Percentiles rank a stretch among this genome's conserved stretches.
phyloP scores from a whole-genome alignment of 1,140 invertebrate species.

The Caenorhabditis brenneri region DNA sequence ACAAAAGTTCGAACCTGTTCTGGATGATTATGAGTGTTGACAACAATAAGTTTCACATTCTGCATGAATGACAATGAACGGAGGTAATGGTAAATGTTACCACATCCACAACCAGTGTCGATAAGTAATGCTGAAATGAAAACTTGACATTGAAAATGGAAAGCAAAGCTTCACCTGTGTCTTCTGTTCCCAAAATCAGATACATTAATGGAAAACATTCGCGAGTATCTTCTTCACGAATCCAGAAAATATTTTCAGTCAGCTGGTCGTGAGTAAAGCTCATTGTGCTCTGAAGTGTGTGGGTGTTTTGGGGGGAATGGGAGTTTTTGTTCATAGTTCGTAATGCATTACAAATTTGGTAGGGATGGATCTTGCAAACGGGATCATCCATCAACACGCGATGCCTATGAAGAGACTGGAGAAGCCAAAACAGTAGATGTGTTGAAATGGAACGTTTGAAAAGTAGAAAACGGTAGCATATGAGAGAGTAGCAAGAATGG shows the following conservation, averaged over 20 bases:
- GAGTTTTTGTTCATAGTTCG: neutral
- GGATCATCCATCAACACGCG: neutral
- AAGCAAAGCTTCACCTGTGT: slow-evolving; percentile 17
- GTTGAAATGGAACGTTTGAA: too few species aligned
- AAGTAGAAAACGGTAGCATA: too few species aligned
- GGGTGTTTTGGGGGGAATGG: neutral
- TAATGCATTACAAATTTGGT: slow-evolving; percentile 32
- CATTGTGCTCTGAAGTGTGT: neutral
- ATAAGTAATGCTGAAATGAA: slow-evolving; percentile 55
- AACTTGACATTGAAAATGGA: neutral
- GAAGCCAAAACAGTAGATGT: too few species aligned
- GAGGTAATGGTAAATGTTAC: slow-evolving; percentile 54
- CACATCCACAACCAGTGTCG: slow-evolving; percentile 58
- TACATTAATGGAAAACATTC: slow-evolving; percentile 46
- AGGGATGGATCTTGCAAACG: neutral
- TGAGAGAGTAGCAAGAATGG: too few species aligned
- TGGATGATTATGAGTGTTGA: slow-evolving; percentile 60
- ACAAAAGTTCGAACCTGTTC: slow-evolving; percentile 50
- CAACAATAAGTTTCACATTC: slow-evolving; percentile 51
- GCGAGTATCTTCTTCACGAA: slow-evolving; percentile 44
- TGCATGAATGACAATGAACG: slow-evolving; percentile 42
- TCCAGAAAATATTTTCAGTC: slow-evolving; percentile 42
- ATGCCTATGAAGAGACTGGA: too few species aligned
- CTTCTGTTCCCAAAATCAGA: slow-evolving; percentile 32
- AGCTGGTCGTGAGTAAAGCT: slow-evolving; percentile 16